These are phyloP conservation scores for Exocentrus adspersus DNA, from an alignment of 2,888 invertebrate species.

Conservation along the genomic window DNA sequence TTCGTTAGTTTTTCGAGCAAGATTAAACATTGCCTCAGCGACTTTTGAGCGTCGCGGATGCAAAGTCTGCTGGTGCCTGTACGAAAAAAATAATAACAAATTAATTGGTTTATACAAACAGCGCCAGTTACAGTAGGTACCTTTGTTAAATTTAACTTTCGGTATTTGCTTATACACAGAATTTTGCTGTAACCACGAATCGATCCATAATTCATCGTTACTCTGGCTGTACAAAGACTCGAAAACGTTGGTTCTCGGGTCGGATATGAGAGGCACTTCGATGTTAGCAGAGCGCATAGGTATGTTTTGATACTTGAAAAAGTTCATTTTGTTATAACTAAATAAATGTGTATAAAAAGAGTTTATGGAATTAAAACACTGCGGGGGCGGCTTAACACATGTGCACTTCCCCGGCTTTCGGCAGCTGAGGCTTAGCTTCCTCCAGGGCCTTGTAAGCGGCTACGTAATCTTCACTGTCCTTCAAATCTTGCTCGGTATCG, in stretches of 20 bases:
- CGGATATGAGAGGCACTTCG: constrained; percentile 39
- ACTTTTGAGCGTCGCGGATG: constrained; percentile 59
- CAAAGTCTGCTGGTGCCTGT: constrained; percentile 45
- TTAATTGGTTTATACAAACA: neutral
- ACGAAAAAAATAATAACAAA: neutral
- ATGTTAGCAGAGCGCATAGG: constrained; percentile 37
- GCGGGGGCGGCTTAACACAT: constrained; percentile 44
- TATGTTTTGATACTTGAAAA: constrained; percentile 44
- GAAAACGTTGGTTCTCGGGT: constrained; percentile 40
- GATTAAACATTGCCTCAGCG: constrained; percentile 54
- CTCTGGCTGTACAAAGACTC: constrained; percentile 49
- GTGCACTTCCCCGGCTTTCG: constrained; percentile 59
- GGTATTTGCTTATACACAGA: constrained; percentile 48
- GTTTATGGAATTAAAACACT: constrained; percentile 23
- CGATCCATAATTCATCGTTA: constrained; percentile 60
- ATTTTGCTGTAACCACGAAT: constrained; percentile 59
- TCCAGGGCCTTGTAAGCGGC: constrained; percentile 75
- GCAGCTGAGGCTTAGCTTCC: constrained; percentile 72
- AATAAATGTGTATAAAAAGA: constrained; percentile 7
- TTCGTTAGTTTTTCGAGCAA: constrained; percentile 59
- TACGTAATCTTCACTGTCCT: constrained; percentile 75
- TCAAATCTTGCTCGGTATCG: constrained; percentile 80
- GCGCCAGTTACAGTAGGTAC: no score
- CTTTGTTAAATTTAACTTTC: constrained; percentile 51
- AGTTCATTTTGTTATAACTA: constrained; percentile 38